Conservation (phyloP, 2,797 vertebrate species). For the Coregonus suidteri region DNA sequence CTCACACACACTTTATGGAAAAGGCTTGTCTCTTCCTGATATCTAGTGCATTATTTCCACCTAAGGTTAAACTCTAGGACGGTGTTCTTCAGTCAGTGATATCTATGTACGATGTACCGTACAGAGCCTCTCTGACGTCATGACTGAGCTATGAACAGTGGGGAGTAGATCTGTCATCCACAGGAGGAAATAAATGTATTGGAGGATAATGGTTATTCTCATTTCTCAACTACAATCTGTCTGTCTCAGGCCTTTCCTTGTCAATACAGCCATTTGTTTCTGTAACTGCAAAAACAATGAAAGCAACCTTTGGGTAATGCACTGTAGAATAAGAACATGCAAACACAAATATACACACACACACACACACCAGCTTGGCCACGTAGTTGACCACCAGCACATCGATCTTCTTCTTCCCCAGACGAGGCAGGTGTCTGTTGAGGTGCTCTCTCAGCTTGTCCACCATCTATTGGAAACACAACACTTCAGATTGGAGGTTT, state of each 20-base stretch:
- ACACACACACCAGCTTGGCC: slow-evolving; percentile 79
- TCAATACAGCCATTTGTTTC: background rate
- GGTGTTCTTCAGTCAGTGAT: background rate
- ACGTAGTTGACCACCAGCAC: slow-evolving; percentile 87
- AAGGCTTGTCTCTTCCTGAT: background rate
- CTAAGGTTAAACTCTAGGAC: background rate
- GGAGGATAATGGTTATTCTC: background rate
- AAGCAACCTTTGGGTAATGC: too few species aligned
- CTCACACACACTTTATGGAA: background rate
- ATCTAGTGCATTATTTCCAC: background rate
- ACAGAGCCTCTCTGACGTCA: background rate
- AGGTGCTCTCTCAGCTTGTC: slow-evolving; percentile 90
- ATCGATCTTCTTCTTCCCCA: slow-evolving; percentile 91
- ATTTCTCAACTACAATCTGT: background rate
- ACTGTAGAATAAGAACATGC: background rate
- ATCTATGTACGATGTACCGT: background rate
- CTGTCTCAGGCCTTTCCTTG: background rate
- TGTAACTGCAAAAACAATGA: background rate
- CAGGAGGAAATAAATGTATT: background rate
- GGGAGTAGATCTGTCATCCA: background rate
- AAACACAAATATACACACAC: too few species aligned
- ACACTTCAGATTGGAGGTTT: background rate
- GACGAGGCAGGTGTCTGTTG: slow-evolving; percentile 82
- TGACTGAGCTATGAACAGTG: background rate
- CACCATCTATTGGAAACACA: slow-evolving; percentile 78